phyloP scores from a whole-genome alignment of 35 echinoderm and acorn worm genomes.

The Strongylocentrotus purpuratus region DNA sequence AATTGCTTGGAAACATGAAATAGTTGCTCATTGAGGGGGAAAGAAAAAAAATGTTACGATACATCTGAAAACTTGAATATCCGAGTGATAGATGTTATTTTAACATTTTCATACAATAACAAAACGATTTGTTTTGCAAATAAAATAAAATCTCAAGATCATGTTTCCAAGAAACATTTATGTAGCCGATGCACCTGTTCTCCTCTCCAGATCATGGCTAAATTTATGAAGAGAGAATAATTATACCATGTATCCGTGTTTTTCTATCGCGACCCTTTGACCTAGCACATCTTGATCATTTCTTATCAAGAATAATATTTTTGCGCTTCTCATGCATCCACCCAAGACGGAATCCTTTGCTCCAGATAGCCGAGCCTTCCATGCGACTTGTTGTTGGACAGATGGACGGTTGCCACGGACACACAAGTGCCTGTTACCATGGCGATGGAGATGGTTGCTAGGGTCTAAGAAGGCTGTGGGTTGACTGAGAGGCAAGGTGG shows the following conservation, averaged over 20 bases:
- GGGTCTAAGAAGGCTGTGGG: background rate
- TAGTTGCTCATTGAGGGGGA: no score
- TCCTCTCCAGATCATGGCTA: background rate
- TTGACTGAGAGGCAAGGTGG: background rate
- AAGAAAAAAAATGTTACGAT: no score
- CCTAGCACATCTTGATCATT: background rate
- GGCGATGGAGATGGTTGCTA: background rate
- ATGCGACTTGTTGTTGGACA: background rate
- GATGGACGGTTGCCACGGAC: background rate
- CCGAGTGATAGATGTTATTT: background rate
- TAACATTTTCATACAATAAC: background rate
- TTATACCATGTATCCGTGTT: background rate
- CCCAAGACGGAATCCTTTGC: background rate
- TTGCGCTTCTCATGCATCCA: background rate
- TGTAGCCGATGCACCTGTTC: background rate
- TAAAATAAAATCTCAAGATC: background rate
- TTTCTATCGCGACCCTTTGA: background rate
- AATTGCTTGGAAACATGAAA: no score
- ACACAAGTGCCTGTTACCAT: background rate
- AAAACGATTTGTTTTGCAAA: background rate
- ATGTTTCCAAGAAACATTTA: background rate
- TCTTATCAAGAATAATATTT: background rate
- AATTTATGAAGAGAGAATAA: background rate
- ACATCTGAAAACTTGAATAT: background rate
- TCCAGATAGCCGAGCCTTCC: background rate